Conservation (phyloP, 1,140 invertebrate genomes). For the Neodiprion pinetum region DNA sequence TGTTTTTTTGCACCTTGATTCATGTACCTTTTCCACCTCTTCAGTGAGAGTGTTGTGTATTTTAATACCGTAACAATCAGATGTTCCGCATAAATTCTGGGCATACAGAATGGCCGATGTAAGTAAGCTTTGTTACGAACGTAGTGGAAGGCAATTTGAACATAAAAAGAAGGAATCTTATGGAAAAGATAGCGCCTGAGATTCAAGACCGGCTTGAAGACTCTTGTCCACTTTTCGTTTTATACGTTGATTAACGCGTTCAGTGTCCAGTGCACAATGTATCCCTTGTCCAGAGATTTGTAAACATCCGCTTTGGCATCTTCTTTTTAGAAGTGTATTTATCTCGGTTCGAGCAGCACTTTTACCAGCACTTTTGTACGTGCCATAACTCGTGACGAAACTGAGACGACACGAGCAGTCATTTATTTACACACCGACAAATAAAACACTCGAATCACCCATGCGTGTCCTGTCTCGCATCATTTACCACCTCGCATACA, state of each 20-base stretch:
- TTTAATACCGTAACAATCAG: not conserved
- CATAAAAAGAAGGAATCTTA: not conserved
- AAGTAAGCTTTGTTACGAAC: not conserved
- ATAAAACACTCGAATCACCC: no score
- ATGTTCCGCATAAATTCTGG: not conserved
- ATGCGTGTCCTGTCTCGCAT: no score
- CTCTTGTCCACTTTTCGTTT: not conserved
- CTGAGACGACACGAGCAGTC: no score
- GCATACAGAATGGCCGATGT: not conserved
- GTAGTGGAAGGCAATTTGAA: not conserved
- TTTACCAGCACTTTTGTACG: no score
- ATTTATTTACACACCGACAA: no score
- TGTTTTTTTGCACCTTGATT: no score
- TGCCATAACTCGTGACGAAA: no score
- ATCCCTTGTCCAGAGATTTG: not conserved
- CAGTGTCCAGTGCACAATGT: not conserved
- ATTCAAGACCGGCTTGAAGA: not conserved
- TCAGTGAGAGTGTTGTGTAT: no score
- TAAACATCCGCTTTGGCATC: not conserved
- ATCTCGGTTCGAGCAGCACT: no score
- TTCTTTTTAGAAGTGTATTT: no score
- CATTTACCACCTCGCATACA: no score
- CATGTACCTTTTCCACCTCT: no score
- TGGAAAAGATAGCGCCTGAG: not conserved
- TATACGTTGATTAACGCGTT: conserved; percentile 1